phyloP scores from a whole-genome alignment of 1,140 invertebrate genomes.

The Liolophura sinensis region DNA sequence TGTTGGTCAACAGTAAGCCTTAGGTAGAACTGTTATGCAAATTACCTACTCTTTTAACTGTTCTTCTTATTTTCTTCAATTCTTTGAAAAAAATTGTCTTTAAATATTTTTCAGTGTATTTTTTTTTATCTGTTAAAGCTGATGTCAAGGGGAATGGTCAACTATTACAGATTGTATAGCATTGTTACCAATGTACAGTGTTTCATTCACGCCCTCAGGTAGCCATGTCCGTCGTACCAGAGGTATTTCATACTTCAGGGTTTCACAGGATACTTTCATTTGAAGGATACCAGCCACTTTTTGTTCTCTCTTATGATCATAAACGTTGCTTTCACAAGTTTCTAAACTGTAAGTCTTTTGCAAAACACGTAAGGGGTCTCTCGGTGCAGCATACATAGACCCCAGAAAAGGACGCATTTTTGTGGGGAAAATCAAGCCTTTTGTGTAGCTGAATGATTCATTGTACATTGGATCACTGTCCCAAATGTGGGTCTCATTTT shows the following conservation, averaged over 20 bases:
- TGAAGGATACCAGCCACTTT: background rate
- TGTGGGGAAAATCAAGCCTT: slow-evolving; percentile 23
- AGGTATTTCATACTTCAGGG: slow-evolving; percentile 2
- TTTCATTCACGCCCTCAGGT: slow-evolving; percentile 12
- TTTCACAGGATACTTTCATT: slow-evolving; percentile 5
- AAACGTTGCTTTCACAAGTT: slow-evolving; percentile 16
- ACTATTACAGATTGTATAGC: no score
- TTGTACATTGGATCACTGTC: slow-evolving; percentile 14
- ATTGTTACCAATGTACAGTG: background rate
- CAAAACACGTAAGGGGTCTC: slow-evolving; percentile 12
- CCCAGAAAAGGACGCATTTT: slow-evolving; percentile 17
- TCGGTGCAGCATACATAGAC: slow-evolving; percentile 19
- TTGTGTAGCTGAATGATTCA: slow-evolving; percentile 8
- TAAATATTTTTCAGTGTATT: no score
- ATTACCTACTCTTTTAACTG: slow-evolving; percentile 2
- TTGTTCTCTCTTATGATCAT: slow-evolving; percentile 16
- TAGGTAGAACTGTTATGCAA: background rate
- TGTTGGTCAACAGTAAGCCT: no score
- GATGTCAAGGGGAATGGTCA: no score
- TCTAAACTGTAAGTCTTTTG: slow-evolving; percentile 12
- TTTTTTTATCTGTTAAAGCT: no score
- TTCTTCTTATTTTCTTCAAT: background rate
- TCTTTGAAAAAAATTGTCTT: no score
- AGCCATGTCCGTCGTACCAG: slow-evolving; percentile 5
- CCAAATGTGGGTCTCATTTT: slow-evolving; percentile 34